Base-by-base conservation (phyloP, 92 coral and sea anemone genomes). In the Zoanthus sociatus region DNA sequence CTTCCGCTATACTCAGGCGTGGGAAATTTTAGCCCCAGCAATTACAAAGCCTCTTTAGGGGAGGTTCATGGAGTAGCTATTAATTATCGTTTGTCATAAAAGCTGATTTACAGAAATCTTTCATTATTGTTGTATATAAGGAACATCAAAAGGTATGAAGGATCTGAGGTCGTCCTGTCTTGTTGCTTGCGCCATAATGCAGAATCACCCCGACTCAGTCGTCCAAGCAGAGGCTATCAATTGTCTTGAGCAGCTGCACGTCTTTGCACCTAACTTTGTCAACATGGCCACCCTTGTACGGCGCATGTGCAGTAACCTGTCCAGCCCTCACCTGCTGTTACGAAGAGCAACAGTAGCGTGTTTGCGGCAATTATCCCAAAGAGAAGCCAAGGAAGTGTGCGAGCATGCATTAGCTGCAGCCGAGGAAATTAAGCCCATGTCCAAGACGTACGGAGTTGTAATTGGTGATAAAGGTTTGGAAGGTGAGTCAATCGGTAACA, bases 161-260 rank as follows among this genome's bases (percentile, higher is more conserved):
- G 90, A 88, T 63, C 94, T 97, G 76, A 98, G 98, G 73, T 90
- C 96, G 54, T 91, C 96, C 9, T 97, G 99, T 70, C 91, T 95
- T 5, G 99, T 97, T 37, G 94, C 99, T 66, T 94, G 98, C 79
- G 98, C 98, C 32, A 92, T 97, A 14, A 97, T 97, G 99, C 99
- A 97, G 84, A 97, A 97, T 72, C 99, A 97, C 82, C 88, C 98
- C 44, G 99, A 97, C 78, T 97, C 99, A 5, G 86, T 97, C 50
- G 99, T 97, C 75, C 99, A 97, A 81, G 96, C 98, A 20, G 99
- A 97, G 68, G 99, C 99, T 54, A 97, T 97, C 94, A 95, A 95
- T 76, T 97, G 99, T 82, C 98, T 97, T 45, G 97, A 97, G 78
- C 99, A 97, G 77, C 95, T 97, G 48, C 99, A 97, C 87, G 98